phyloP scores from a whole-genome alignment of 2,113 vertebrate genomes.

The Numenius arquata region DNA sequence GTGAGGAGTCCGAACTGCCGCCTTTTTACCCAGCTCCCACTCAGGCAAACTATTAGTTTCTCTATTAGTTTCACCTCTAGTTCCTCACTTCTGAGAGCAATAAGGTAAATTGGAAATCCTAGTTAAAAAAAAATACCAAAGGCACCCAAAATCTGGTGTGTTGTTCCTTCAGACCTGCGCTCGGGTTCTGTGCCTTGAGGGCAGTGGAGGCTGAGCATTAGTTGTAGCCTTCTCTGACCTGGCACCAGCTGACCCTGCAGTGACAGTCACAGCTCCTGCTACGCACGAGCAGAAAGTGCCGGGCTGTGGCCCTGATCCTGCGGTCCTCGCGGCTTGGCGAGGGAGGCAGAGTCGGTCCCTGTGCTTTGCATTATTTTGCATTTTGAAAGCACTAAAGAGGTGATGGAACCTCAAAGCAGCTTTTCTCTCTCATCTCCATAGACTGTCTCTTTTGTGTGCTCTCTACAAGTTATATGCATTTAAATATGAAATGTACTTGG shows the following conservation, averaged over 20 bases:
- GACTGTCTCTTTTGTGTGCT: not conserved
- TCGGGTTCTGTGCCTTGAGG: not conserved
- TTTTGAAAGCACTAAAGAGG: not conserved
- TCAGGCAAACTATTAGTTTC: not conserved
- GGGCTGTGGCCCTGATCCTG: not conserved
- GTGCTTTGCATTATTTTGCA: not conserved
- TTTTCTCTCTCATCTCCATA: not conserved
- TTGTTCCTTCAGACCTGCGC: not conserved
- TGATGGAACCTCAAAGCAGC: not conserved
- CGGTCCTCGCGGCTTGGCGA: fast-evolving
- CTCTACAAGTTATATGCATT: not conserved
- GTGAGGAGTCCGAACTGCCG: fast-evolving
- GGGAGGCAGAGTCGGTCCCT: not conserved
- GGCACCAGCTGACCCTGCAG: not conserved
- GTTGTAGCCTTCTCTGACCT: not conserved
- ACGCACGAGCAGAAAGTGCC: not conserved
- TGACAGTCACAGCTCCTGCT: not conserved
- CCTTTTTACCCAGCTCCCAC: not conserved
- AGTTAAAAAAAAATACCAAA: not conserved
- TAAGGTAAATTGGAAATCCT: not conserved
- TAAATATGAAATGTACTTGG: not conserved
- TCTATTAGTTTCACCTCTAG: not conserved
- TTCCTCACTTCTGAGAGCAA: not conserved
- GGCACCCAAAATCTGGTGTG: not conserved
- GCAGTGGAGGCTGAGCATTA: not conserved